Conservation (phyloP, 35 echinoderm and acorn worm species). For the Chiridota heheva region DNA sequence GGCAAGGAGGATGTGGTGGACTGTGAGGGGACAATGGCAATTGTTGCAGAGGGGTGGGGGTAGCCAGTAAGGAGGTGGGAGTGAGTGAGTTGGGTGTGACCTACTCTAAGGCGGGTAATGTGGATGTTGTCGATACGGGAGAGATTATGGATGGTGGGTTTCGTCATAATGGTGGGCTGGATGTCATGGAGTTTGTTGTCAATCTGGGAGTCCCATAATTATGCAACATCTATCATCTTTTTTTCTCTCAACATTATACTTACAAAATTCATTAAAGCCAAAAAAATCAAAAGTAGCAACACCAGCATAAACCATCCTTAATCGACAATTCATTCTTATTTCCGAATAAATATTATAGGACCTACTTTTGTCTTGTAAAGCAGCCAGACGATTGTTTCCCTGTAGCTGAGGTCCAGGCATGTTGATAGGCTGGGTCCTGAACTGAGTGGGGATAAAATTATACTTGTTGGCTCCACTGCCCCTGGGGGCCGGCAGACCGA, state of each 20-base stretch:
- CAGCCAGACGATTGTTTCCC: conserved; percentile 38
- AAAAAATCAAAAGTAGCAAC: background rate
- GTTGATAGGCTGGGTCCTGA: conserved; percentile 73
- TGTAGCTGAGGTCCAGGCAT: conserved; percentile 58
- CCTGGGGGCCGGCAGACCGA: conserved; percentile 54
- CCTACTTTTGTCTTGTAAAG: conserved; percentile 81
- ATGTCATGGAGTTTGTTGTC: background rate
- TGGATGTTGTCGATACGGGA: too few relatives aligned
- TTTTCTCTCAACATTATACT: background rate
- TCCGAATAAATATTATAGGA: background rate
- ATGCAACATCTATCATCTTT: background rate
- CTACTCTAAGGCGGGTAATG: too few relatives aligned
- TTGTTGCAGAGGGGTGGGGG: too few relatives aligned
- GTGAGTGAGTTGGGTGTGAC: too few relatives aligned
- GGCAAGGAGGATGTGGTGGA: too few relatives aligned
- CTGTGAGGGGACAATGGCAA: too few relatives aligned
- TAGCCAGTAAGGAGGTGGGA: too few relatives aligned
- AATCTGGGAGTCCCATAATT: background rate
- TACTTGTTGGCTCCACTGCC: conserved; percentile 48
- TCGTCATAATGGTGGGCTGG: too few relatives aligned
- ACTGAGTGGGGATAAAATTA: conserved; percentile 92
- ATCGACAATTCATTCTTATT: background rate
- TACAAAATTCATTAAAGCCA: background rate
- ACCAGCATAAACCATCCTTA: background rate
- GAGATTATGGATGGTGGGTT: too few relatives aligned